Percentiles rank a stretch among this genome's conserved stretches.
Conservation (phyloP, 37 sponge, comb jelly and placozoan genomes). For the Ianthella basta region DNA sequence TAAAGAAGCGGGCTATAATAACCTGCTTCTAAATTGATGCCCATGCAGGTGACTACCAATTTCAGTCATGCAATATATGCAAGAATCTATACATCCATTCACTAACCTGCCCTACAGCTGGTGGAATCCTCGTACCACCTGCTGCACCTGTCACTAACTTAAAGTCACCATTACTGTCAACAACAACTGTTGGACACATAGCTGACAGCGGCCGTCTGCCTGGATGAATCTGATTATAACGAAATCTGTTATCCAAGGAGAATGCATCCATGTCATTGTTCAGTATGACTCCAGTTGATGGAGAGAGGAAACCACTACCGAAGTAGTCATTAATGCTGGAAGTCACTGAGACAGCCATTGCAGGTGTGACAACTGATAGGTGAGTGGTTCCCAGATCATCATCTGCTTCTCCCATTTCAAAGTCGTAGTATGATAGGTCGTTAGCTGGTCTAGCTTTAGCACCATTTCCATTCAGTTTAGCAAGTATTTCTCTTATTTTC, state of each 20-base stretch:
- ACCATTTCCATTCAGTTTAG: background rate
- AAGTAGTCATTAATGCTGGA: slow-evolving; percentile 14
- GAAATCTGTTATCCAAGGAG: background rate
- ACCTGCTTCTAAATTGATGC: too few species aligned
- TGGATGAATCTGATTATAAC: background rate
- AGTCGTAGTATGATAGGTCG: background rate
- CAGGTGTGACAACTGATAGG: background rate
- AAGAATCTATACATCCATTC: background rate
- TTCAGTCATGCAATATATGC: background rate
- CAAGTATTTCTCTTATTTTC: too few species aligned
- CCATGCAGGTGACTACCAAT: too few species aligned
- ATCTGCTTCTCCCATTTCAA: background rate
- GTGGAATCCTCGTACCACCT: slow-evolving; percentile 23
- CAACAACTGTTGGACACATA: background rate
- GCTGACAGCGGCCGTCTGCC: slow-evolving; percentile 3
- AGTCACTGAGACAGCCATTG: background rate
- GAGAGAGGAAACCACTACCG: slow-evolving; percentile 12
- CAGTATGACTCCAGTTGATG: background rate
- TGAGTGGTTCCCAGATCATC: background rate
- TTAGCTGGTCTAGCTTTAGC: background rate
- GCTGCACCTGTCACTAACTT: slow-evolving; percentile 3
- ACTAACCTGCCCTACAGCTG: slow-evolving; percentile 9
- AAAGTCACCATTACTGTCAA: background rate
- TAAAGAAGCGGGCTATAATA: too few species aligned
- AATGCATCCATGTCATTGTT: slow-evolving; percentile 17